Percentiles rank a stretch among this genome's conserved stretches.
Conservation (phyloP, 2,113 vertebrate species). For the Tragelaphus scriptus region DNA sequence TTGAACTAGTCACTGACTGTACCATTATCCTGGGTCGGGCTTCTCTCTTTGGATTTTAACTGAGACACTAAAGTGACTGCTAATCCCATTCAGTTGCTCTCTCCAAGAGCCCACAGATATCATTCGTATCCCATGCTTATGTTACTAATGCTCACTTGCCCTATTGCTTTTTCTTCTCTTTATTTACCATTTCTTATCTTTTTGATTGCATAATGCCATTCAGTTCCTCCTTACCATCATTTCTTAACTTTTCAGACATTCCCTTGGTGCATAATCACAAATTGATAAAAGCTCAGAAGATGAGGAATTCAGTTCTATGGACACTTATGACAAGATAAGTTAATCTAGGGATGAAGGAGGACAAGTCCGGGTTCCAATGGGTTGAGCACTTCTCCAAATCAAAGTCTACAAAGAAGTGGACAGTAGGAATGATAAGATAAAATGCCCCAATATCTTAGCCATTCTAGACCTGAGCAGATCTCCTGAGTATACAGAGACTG, state of each 20-base stretch:
- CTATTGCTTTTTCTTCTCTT: background rate
- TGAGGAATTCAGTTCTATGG: background rate
- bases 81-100: background rate
- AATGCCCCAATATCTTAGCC: background rate
- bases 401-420: background rate
- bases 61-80: background rate
- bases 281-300: background rate
- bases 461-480: background rate
- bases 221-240: background rate
- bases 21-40: background rate
- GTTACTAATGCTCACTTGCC: background rate
- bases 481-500: background rate
- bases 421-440: background rate
- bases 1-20: conserved; percentile 40
- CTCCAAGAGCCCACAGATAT: background rate
- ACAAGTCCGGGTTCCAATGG: background rate
- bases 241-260: background rate
- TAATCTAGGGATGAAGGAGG: background rate
- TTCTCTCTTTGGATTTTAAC: conserved; percentile 48
- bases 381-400: background rate
- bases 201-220: background rate
- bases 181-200: conserved; percentile 1
- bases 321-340: background rate
- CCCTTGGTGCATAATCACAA: background rate
- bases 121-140: background rate